Conservation (phyloP, 37 sponge, comb jelly and placozoan genomes). For the Chondrilla cf. caribensis region DNA sequence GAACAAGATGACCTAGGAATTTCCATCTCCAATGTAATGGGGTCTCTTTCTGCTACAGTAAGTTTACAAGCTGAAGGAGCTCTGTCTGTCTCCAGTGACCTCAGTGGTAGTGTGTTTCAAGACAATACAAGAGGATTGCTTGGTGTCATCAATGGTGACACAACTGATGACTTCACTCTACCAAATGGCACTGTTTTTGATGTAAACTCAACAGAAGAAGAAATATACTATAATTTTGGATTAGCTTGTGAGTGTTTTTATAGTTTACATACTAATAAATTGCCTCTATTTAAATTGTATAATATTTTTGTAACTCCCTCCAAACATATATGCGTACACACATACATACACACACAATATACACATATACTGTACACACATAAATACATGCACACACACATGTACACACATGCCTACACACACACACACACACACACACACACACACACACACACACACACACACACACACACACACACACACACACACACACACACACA, state of each 20-base stretch:
- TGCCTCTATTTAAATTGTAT: neutral
- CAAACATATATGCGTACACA: neutral
- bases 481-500: no score
- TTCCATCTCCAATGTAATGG: constrained; percentile 18
- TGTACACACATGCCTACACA: no score
- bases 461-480: neutral
- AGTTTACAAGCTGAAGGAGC: neutral
- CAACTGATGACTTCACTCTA: constrained; percentile 38
- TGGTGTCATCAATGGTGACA: constrained; percentile 45
- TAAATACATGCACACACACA: no score
- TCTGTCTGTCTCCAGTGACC: neutral
- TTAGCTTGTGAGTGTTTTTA: constrained; percentile 40
- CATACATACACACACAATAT: neutral
- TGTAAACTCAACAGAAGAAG: constrained; percentile 25
- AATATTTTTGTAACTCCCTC: no score
- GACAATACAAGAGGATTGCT: constrained; percentile 48
- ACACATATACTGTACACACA: no score
- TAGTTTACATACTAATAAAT: neutral
- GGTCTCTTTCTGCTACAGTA: constrained; percentile 22
- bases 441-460: no score
- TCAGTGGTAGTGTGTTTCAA: neutral
- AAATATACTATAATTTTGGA: constrained; percentile 56
- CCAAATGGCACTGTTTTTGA: constrained; percentile 36
- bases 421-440: neutral
- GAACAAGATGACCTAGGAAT: neutral